Evolutionary conservation across 2,113 vertebrate genomes (phyloP), one percentile per base, ranked within the genome.

Genomic region (Tragelaphus strepsiceros): DNA sequence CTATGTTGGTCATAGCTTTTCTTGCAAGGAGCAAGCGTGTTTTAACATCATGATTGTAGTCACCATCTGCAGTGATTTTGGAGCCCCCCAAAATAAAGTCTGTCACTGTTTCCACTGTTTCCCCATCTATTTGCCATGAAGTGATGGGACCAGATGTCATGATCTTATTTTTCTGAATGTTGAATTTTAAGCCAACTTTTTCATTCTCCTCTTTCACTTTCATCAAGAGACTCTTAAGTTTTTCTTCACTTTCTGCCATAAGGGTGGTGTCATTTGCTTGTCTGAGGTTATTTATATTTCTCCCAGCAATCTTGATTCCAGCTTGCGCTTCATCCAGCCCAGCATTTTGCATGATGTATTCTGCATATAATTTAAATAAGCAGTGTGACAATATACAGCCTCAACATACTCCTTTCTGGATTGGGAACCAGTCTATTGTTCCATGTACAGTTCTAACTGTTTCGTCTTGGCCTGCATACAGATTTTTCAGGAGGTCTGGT

Each of bases 21-120:
- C 64, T 67, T 35, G 4, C 64, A 21, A 67, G 17, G 17, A 67
- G n/a, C 16, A 67, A 35, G 32, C 1, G 2, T 67, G 0, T 67
- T 67, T 67, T 5, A 35, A 67, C 21, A n/a, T 67, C 8, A 10
- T 35, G n/a, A 67, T 9, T 35, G 2, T 21, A 35, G 17, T 67
- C 32, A 67, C 8, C 64, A 67, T 35, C 64, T 21, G 17, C 32
- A 67, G 64, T 35, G 32, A 67, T 35, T 35, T 67, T 21, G 32
- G 32, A 67, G 32, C 4, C 64, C 32, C 7, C 0, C 0, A n/a
- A 10, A n/a, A 67, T 21, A 67, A 67, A 67, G 32, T 21, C 32
- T 67, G 64, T 2, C 64, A 5, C 8, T 67, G 3, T 67, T 19
- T 35, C 64, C 16, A 19, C 9, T 67, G 32, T 67, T 67, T 67